Evolutionary conservation across 2,888 invertebrate genomes (phyloP).

Genomic region (Dynastes grantii): DNA sequence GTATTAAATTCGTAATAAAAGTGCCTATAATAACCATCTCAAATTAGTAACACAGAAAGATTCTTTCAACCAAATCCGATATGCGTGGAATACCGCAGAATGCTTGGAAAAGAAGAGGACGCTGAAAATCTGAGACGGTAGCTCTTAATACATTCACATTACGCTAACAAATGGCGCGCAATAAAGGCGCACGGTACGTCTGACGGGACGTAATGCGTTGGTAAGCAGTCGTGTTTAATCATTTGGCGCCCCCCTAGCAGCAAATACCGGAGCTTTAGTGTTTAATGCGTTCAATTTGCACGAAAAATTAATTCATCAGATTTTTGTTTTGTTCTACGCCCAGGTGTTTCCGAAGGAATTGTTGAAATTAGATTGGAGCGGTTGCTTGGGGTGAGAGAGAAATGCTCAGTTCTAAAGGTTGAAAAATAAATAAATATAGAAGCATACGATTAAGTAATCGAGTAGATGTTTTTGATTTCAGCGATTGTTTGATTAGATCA

Average conservation of each 20-base stretch:
- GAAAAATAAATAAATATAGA: too few species aligned
- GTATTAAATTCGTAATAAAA: too few species aligned
- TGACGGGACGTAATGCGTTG: constrained; percentile 34
- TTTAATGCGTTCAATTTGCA: constrained; percentile 38
- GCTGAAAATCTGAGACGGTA: constrained; percentile 36
- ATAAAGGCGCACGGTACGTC: constrained; percentile 42
- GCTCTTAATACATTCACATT: constrained; percentile 44
- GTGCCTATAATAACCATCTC: too few species aligned
- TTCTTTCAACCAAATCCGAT: background rate
- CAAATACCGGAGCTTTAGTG: constrained; percentile 22
- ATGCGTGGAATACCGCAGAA: background rate
- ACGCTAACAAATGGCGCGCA: constrained; percentile 41
- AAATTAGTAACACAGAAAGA: background rate
- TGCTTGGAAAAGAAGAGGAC: background rate
- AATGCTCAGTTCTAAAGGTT: too few species aligned
- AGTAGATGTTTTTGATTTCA: too few species aligned
- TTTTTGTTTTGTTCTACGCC: background rate
- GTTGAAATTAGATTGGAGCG: background rate
- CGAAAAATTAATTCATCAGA: constrained; percentile 31
- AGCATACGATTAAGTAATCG: too few species aligned
- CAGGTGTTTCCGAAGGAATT: too few species aligned
- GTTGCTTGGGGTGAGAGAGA: background rate
- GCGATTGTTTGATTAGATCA: too few species aligned
- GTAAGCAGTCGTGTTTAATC: constrained; percentile 43
- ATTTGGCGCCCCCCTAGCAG: constrained; percentile 11